Percentiles rank a stretch among this genome's conserved stretches.
Evolutionary conservation across 2,888 invertebrate genomes (phyloP).

Genomic region (Thecophora atra): DNA sequence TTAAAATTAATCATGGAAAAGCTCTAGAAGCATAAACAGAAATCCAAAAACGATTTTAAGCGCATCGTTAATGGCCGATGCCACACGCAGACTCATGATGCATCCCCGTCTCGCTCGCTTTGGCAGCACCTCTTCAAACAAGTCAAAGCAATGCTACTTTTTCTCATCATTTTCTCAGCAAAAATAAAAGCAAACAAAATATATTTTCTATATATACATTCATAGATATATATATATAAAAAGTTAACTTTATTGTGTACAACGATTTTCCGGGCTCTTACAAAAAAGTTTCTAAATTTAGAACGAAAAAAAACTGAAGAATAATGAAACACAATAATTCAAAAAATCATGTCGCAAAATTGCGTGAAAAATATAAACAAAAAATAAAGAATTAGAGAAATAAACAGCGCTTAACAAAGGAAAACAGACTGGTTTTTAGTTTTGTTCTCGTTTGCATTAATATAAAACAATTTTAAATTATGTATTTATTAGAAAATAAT

Average conservation of each 20-base stretch:
- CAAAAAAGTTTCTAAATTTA: conserved; percentile 13
- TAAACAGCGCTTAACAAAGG: conserved; percentile 26
- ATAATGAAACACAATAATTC: not conserved
- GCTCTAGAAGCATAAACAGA: too few species aligned
- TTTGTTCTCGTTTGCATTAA: conserved; percentile 45
- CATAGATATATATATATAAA: not conserved
- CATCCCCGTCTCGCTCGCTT: too few species aligned
- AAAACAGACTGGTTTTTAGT: conserved; percentile 36
- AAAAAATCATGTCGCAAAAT: not conserved
- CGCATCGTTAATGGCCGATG: too few species aligned
- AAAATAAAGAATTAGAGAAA: conserved; percentile 16
- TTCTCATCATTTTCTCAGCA: not conserved
- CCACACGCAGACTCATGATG: too few species aligned
- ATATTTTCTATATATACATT: too few species aligned
- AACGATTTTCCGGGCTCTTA: conserved; percentile 1
- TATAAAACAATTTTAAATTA: conserved; percentile 55
- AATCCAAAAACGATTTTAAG: too few species aligned
- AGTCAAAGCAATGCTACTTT: too few species aligned
- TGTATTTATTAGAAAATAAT: conserved; percentile 59
- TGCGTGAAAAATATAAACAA: not conserved
- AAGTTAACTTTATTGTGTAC: not conserved
- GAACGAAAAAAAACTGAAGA: not conserved
- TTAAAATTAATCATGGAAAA: conserved; percentile 2
- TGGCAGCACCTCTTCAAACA: too few species aligned
- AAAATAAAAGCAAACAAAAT: not conserved